Percentiles rank a stretch among this genome's conserved stretches.
phyloP scores from a whole-genome alignment of 2,797 vertebrate species.

The Hybognathus amarus region DNA sequence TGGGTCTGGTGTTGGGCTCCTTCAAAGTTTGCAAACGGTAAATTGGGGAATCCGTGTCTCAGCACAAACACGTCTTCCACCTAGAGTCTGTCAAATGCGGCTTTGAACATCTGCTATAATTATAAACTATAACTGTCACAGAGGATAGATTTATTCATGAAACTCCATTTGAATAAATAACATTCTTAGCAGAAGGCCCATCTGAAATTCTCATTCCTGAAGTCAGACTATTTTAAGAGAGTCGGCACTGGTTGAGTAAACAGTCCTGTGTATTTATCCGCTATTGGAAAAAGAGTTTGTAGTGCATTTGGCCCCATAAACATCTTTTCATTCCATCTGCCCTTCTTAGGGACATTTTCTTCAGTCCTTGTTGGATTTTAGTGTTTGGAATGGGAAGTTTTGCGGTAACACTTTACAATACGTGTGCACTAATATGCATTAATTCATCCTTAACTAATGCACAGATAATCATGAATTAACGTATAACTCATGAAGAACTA shows the following conservation, averaged over 20 bases:
- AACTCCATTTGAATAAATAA: slow-evolving; percentile 48
- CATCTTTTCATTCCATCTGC: slow-evolving; percentile 56
- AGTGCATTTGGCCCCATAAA: slow-evolving; percentile 75
- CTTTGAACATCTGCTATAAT: slow-evolving; percentile 40
- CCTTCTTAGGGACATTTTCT: slow-evolving; percentile 63
- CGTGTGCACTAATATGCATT: too few relatives aligned
- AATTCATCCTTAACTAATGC: too few relatives aligned
- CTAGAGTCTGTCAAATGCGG: slow-evolving; percentile 36
- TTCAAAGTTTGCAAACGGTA: slow-evolving; percentile 43
- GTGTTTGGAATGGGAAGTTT: not conserved
- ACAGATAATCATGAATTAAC: too few relatives aligned
- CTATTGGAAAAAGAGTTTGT: slow-evolving; percentile 66
- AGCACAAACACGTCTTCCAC: slow-evolving; percentile 20
- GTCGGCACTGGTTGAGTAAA: slow-evolving; percentile 75
- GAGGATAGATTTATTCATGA: slow-evolving; percentile 45
- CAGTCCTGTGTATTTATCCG: slow-evolving; percentile 62
- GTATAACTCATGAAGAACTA: too few relatives aligned
- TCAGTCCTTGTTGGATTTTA: slow-evolving; percentile 64
- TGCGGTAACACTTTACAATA: too few relatives aligned
- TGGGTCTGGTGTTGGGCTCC: slow-evolving; percentile 6
- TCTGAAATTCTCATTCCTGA: slow-evolving; percentile 66
- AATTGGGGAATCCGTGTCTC: slow-evolving; percentile 37
- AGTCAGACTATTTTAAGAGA: slow-evolving; percentile 69
- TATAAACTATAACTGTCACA: slow-evolving; percentile 49
- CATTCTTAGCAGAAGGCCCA: slow-evolving; percentile 62